phyloP scores from a whole-genome alignment of 2,888 invertebrate species.

The Anticlea derivata region DNA sequence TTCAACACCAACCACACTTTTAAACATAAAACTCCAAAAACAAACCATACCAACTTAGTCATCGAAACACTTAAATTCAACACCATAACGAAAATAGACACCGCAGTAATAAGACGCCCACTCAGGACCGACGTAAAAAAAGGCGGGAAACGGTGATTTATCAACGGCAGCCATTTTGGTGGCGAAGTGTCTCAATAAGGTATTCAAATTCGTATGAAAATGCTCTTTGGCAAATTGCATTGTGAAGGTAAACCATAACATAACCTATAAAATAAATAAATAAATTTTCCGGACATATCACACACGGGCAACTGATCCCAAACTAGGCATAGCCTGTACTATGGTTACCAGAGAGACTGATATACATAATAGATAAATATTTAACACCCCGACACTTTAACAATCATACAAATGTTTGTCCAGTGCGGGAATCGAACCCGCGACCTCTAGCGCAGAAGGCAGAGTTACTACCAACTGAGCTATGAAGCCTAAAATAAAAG shows the following conservation, averaged over 20 bases:
- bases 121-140: slow-evolving; percentile 53
- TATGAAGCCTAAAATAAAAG: too few species aligned
- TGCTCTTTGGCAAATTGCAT: neutral
- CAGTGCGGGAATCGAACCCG: too few species aligned
- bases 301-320: too few species aligned
- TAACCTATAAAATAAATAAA: too few species aligned
- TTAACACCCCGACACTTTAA: too few species aligned
- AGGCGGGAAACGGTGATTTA: slow-evolving; percentile 56
- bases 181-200: slow-evolving; percentile 47
- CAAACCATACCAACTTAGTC: slow-evolving; percentile 40
- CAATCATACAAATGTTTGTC: too few species aligned
- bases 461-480: too few species aligned
- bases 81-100: slow-evolving; percentile 54
- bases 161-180: slow-evolving; percentile 52
- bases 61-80: slow-evolving; percentile 44
- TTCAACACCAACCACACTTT: neutral
- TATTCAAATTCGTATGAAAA: slow-evolving; percentile 44
- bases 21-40: neutral
- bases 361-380: too few species aligned
- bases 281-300: too few species aligned
- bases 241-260: neutral
- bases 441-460: too few species aligned
- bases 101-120: slow-evolving; percentile 53
- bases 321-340: too few species aligned
- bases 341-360: too few species aligned